Base-by-base conservation (phyloP, 2,888 invertebrate species). In the Sminthurides aquaticus region DNA sequence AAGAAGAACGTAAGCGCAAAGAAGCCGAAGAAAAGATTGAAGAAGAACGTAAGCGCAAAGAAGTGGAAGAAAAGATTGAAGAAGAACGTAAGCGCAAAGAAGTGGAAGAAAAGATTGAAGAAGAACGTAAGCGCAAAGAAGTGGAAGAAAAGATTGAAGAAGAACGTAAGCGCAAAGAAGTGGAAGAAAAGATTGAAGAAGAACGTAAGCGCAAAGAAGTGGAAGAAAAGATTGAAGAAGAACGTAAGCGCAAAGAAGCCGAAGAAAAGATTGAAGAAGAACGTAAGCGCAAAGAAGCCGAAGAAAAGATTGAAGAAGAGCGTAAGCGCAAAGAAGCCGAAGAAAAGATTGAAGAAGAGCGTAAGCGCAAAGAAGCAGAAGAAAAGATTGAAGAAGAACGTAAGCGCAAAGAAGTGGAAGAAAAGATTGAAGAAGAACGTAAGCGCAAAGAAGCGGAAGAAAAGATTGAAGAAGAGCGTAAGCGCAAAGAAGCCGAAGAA, bases 11-110 rank as follows among this genome's bases (percentile, higher is more conserved):
- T 28, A 20, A 49, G 49, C 55, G 57, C n/a, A 18, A 48, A 48
- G 20, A 57, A 49, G 48, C 57, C 34, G 49, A 49, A 15, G 22
- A 77, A 78, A 65, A 67, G 74, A 48, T 34, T 25, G 54, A 18
- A 11, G 34, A 57, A 52, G 52, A 55, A n/a, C 2, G 25, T 24
- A 20, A 24, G 25, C 59, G 48, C 60, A 55, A 70, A 62, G 54
- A 67, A 2, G 49, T 43, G 24, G 24, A 24, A 63, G 8, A 57
- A 3, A 18, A 29, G 26, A 28, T 20, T 22, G 8, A 64, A 27
- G n/a, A 25, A n/a, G 25, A 29, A n/a, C 18, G 29, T 8, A 24
- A 49, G 60, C 61, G 29, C 43, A 43, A 15, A 34, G 20, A 66
- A 29, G 34, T 43, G n/a, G 18, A 29, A 29, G n/a, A 48, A 57